Base-by-base conservation (phyloP, 2,797 vertebrate species). In the Typhlichthys eigenmanni region DNA sequence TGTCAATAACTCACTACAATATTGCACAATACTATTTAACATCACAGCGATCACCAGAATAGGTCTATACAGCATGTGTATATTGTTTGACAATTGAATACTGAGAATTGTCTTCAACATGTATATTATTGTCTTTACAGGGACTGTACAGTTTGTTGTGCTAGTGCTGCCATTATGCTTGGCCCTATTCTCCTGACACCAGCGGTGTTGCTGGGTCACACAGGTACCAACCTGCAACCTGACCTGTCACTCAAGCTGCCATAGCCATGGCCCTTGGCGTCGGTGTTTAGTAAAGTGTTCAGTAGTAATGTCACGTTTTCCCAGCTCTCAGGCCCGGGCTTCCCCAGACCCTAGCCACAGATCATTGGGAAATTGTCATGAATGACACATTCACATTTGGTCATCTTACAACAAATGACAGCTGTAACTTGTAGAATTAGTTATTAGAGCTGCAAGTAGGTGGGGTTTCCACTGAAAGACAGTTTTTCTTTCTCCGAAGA, bases 241-340 rank as follows among this genome's bases (percentile, higher is more conserved):
- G 13, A 17, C 55, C 84, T 81, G 82, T 81, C 79, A 80, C 17
- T 80, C 80, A 82, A 67, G 62, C 65, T 11, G 47, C 47, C 13
- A 76, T 87, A 66, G 76, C 82, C 79, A 84, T 82, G 29, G 83
- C 78, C 19, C 52, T 10, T 7, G 82, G 60, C 82, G 5, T 66
- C 16, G 73, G 81, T 84, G 77, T 80, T 84, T 78, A 73, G 76
- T 71, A 58, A 4, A 4, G 81, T 84, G 77, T 80, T 84, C 76
- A 73, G 76, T 71, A 58, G 24, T 29, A 38, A 54, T 17, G 17
- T 69, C 61, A 67, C 74, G 63, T 81, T 79, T 86, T 72, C 62
- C 43, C 75, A 60, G 80, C 80, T 78, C 60, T 0, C 47, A 32
- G 32, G 71, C 55, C 48, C 50, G 66, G 56, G 52, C 60, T 66